Evolutionary conservation across 2,888 invertebrate species (phyloP), one percentile per base, ranked within the genome.

Genomic region (Spicauda simplicius): DNA sequence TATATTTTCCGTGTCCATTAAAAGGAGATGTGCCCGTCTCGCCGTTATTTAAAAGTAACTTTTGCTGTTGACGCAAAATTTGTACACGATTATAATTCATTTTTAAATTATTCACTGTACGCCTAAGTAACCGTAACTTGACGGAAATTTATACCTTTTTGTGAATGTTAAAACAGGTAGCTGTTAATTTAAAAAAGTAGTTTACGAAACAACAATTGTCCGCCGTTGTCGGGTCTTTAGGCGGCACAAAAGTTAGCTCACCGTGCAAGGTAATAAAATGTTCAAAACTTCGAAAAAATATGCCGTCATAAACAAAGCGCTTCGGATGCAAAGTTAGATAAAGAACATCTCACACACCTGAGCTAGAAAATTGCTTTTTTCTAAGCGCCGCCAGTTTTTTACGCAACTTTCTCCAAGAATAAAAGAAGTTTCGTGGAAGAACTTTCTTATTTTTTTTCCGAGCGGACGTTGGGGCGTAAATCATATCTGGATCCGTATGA

Each of bases 331-430:
- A 93, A 93, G 89, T 93, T 91, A 93, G 93, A 93, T 93, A 93
- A 93, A 92, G 90, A 93, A 93, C 92, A 91, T 92, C 92, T 88
- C 86, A 92, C 92, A 92, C 93, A 93, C 93, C 93, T 93, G 93
- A 93, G 93, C 91, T 93, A 91, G 93, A 85, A 93, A 93, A 93
- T 93, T 93, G 91, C 93, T 91, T 93, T 93, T 93, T 92, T 92
- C 89, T 90, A 91, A 91, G 87, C 91, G 89, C 87, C 90, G 88
- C 86, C 87, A 88, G 84, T 91, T 92, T 91, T 90, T 92, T 91
- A 91, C 91, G 84, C 85, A 91, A 93, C 92, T 93, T 93, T 93
- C 92, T 88, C 84, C 78, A 77, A 82, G 88, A 88, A 93, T 91
- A 92, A 92, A 91, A 89, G 90, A 92, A 93, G 90, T 93, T 92